Evolutionary conservation across 2,797 vertebrate species (phyloP), one percentile per base, ranked within the genome.

Genomic region (Alcedo atthis): DNA sequence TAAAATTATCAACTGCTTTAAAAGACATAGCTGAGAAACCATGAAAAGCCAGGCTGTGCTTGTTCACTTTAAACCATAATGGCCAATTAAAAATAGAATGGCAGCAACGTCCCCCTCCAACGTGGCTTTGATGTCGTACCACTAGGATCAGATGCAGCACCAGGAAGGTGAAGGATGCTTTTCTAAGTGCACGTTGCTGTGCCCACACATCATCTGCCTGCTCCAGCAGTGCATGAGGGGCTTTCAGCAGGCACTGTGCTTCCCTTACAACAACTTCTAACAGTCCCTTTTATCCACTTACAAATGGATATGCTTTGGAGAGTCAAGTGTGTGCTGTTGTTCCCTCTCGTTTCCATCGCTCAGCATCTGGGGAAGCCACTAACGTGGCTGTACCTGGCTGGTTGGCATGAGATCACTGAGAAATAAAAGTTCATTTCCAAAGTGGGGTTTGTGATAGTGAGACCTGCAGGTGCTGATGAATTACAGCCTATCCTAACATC

Each of bases 261-360:
- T 97, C 95, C 95, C 96, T 98, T 97, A 94, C 86, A 93, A 91
- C 94, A 96, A 97, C 94, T 96, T 96, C 97, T 97, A 97, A 97
- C 96, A 96, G 97, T 94, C 85, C 94, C 95, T 97, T 97, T 97
- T 97, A 97, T 97, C 93, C 97, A 96, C 97, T 97, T 97, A 97
- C 96, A 98, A 96, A 96, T 87, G 86, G 76, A 91, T 95, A 85
- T 89, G 87, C 89, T 97, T 97, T 96, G 91, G 94, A 97, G 92
- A 68, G 95, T 96, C 95, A 95, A 95, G 89, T 93, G 91, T 93
- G 75, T 80, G 81, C 96, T 95, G 93, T 95, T 97, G 96, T 97
- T 97, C 96, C 91, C 90, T 90, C 96, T 97, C 81, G 2, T 92
- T 97, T 97, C 93, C 96, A 92, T 96, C 94, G 94, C 90, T 97